Percentiles rank a stretch among this genome's conserved stretches.
phyloP scores from a whole-genome alignment of 2,113 vertebrate species.

The Ameiurus melas region DNA sequence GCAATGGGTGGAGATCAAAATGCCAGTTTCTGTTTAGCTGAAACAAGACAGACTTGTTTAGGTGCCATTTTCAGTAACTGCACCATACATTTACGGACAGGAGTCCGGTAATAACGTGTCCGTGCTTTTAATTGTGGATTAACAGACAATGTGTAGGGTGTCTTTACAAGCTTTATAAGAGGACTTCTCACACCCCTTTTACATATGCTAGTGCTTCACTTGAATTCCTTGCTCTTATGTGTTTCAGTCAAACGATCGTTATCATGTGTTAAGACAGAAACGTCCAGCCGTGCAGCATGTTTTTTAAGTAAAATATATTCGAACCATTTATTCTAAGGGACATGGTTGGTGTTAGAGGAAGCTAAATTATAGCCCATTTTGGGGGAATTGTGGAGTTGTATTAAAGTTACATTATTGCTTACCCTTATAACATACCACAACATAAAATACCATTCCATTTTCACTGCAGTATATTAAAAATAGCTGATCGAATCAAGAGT shows the following conservation, averaged over 20 bases:
- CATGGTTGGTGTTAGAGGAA: not conserved
- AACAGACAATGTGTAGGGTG: not conserved
- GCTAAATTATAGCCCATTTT: not conserved
- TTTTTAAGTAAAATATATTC: not conserved
- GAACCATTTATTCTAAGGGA: not conserved
- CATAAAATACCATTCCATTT: not conserved
- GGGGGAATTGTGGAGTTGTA: not conserved
- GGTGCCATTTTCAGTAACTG: not conserved
- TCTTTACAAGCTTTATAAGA: not conserved
- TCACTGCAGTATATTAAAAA: constrained; percentile 2
- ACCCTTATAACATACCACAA: not conserved
- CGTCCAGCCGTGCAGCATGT: too few relatives aligned
- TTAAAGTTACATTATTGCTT: not conserved
- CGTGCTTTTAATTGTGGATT: constrained; percentile 15
- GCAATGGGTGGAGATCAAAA: constrained; percentile 52
- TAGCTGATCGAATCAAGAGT: not conserved
- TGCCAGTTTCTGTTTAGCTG: constrained; percentile 43
- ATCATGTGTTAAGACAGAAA: not conserved
- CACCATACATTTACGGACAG: not conserved
- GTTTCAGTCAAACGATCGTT: not conserved
- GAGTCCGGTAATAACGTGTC: constrained; percentile 5
- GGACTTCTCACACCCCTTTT: not conserved
- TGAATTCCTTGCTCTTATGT: not conserved
- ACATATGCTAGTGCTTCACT: not conserved
- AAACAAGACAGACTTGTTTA: constrained; percentile 60